Conservation (phyloP, 2,797 vertebrate genomes). For the Buceros bicornis region DNA sequence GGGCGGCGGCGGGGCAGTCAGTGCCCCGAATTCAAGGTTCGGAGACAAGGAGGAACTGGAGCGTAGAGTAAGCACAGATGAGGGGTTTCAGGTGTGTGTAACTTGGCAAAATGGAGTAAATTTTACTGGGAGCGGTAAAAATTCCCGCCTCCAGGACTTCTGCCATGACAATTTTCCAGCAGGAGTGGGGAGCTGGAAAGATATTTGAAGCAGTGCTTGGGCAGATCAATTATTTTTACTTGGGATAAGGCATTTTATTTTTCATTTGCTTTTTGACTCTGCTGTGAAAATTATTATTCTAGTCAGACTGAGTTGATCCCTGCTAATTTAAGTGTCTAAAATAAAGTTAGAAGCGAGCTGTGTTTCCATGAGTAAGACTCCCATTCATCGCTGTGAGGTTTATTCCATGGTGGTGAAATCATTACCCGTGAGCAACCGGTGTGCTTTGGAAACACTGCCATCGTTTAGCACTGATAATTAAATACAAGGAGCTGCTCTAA, state of each 20-base stretch:
- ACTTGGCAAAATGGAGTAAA: neutral
- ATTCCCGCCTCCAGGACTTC: neutral
- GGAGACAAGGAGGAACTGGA: neutral
- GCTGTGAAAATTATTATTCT: conserved; percentile 19
- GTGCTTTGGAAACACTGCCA: neutral
- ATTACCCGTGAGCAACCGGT: neutral
- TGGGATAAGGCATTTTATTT: neutral
- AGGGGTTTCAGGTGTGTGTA: neutral
- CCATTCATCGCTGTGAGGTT: neutral
- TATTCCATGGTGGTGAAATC: neutral
- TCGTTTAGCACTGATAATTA: neutral
- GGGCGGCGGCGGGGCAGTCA: neutral
- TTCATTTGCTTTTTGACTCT: conserved; percentile 10
- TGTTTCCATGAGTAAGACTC: conserved; percentile 42
- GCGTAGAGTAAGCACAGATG: neutral
- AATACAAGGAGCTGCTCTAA: neutral
- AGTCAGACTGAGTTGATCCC: neutral
- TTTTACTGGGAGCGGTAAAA: neutral
- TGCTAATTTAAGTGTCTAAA: conserved; percentile 13
- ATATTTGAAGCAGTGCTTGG: neutral
- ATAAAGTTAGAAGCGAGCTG: conserved; percentile 1
- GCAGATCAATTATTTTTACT: neutral
- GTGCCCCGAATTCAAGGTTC: neutral
- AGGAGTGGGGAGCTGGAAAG: neutral
- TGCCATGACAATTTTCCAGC: neutral